A percentile compares a stretch with the other conserved stretches of the same genome.
These are phyloP conservation scores for Cladopsammia gracilis DNA, from an alignment of 64 coral and sea anemone species.

Conservation along the genomic window DNA sequence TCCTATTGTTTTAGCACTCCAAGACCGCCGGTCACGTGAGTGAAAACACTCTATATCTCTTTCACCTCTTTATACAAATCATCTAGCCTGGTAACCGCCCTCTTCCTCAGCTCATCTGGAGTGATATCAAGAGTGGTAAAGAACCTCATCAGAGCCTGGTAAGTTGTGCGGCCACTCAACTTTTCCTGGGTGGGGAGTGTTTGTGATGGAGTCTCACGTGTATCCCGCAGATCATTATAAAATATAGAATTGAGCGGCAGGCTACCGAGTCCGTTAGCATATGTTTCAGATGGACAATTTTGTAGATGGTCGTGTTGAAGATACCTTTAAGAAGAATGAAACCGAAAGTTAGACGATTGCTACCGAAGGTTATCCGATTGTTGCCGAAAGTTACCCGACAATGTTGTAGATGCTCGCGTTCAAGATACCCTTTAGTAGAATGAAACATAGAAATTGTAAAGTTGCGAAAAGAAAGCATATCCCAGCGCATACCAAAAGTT, in stretches of 20 bases:
- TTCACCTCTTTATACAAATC: constrained; percentile 69
- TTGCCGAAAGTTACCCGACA: too few relatives aligned
- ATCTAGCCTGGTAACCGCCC: constrained; percentile 50
- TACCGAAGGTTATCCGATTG: too few relatives aligned
- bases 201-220: constrained; percentile 11
- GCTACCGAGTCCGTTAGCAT: constrained; percentile 79
- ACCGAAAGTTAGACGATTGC: too few relatives aligned
- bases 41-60: too few relatives aligned
- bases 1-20: too few relatives aligned
- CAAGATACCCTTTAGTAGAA: background rate
- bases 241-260: constrained; percentile 76
- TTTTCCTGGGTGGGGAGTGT: constrained; percentile 60
- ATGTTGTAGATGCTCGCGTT: too few relatives aligned
- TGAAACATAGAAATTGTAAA: too few relatives aligned
- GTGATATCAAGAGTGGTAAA: constrained; percentile 78
- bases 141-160: constrained; percentile 59
- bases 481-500: too few relatives aligned
- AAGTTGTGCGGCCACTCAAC: constrained; percentile 69
- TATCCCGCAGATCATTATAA: constrained; percentile 5
- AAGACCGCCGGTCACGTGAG: too few relatives aligned
- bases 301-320: constrained; percentile 57
- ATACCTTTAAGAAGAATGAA: background rate
- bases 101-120: constrained; percentile 43
- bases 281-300: constrained; percentile 22
- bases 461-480: too few relatives aligned